Evolutionary conservation across 2,888 invertebrate genomes (phyloP), one percentile per base, ranked within the genome.

Genomic region (Alcis repandata): DNA sequence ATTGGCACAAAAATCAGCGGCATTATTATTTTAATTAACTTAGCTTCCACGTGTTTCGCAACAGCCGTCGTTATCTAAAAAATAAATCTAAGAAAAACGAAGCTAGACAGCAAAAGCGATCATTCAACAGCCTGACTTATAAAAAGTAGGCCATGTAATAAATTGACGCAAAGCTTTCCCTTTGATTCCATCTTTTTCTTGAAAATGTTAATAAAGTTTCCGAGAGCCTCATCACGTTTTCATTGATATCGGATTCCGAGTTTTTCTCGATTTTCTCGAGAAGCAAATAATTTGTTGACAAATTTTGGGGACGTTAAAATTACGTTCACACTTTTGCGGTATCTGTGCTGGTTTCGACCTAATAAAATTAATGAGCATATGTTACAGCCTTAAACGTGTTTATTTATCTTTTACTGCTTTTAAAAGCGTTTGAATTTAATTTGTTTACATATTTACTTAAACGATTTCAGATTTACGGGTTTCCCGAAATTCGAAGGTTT

Each of bases 271-370:
- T 56, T 53, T 52, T 36, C 56, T 48, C 49, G 27, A 20, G 33
- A 48, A 56, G 56, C 32, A 38, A 57, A 61, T 60, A 52, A 65
- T 57, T 61, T 56, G 64, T 56, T 65, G 60, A 57, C 65, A 57
- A 60, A 59, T 57, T 59, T 64, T 52, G 64, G 22, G 20, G 40
- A 45, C 45, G 38, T 36, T 43, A 41, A 52, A 52, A 46, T 60
- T 49, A 61, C 19, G 41, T 64, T 64, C 60, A 57, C 65, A 59
- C 65, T 65, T 65, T 56, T 57, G 60, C 41, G 52, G 57, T 43
- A 52, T 60, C 41, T 22, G 54, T 19, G 38, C 27, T 17, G 53
- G 53, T 20, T 45, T 57, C 36, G 40, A 32, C 33, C 0, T 58
- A 22, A 60, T 59, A 43, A 43, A 59, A 20, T 63, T 63, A 57